A percentile compares a stretch with the other conserved stretches of the same genome.
phyloP scores from a whole-genome alignment of 2,797 vertebrate species.

The Parauchenoglanis ngamensis region DNA sequence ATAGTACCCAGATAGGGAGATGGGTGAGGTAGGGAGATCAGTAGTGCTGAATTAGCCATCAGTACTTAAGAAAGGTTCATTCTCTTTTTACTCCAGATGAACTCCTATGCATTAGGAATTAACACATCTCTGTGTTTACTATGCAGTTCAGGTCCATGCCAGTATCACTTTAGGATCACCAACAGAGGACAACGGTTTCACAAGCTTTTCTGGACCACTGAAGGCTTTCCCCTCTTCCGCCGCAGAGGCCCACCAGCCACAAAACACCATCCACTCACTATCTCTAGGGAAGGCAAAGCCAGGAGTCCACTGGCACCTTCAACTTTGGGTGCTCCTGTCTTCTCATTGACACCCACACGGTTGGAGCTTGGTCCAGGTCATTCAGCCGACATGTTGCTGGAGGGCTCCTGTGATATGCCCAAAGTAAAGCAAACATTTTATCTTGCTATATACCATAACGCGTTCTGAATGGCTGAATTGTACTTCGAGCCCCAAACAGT shows the following conservation, averaged over 20 bases:
- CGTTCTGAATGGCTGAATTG: background rate
- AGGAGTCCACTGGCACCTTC: background rate
- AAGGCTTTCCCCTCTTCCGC: conserved; percentile 62
- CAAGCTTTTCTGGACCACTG: conserved; percentile 80
- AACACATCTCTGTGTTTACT: background rate
- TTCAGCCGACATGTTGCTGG: conserved; percentile 76
- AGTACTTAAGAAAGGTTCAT: background rate
- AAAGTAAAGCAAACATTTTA: conserved; percentile 68
- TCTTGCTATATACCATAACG: background rate
- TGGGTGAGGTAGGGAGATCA: background rate
- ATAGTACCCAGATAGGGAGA: background rate
- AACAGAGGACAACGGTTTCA: conserved; percentile 82
- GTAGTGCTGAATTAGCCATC: background rate
- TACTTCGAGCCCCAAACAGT: background rate
- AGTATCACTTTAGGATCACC: conserved; percentile 81
- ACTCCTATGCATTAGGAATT: background rate
- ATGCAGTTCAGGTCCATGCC: conserved; percentile 74
- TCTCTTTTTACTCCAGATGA: background rate
- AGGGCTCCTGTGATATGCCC: conserved; percentile 74
- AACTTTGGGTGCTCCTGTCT: conserved; percentile 64
- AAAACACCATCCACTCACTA: conserved; percentile 40
- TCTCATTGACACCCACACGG: conserved; percentile 73
- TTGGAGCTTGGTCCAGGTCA: conserved; percentile 79
- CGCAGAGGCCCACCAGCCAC: conserved; percentile 48
- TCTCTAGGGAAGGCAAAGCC: conserved; percentile 34